Evolutionary conservation across 2,113 vertebrate genomes (phyloP).

Genomic region (Centropus unirufus): DNA sequence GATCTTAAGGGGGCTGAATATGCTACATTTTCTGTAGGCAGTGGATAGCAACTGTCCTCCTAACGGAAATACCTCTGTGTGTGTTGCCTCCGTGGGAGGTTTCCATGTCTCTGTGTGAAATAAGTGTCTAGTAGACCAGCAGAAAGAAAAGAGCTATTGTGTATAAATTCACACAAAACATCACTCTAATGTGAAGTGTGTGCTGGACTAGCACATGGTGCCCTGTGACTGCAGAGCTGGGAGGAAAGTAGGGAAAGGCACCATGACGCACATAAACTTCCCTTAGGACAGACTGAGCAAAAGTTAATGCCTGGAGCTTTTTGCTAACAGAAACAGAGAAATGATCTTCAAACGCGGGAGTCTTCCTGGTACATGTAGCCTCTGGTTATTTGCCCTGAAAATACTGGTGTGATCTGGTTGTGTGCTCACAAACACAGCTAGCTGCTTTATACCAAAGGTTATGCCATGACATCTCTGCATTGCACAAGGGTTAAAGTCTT

Average conservation of each 20-base stretch:
- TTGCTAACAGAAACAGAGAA: not conserved
- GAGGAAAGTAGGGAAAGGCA: not conserved
- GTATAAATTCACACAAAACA: not conserved
- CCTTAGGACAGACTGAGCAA: not conserved
- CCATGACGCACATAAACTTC: fast-evolving
- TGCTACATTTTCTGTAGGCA: not conserved
- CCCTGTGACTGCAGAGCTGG: not conserved
- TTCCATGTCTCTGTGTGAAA: not conserved
- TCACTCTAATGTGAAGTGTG: not conserved
- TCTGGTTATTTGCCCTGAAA: not conserved
- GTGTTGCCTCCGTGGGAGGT: not conserved
- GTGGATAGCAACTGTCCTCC: not conserved
- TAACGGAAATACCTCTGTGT: not conserved
- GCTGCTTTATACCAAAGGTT: fast-evolving
- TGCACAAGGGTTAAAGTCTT: not conserved
- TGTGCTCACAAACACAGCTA: not conserved
- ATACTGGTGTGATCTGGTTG: not conserved
- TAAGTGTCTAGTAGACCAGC: not conserved
- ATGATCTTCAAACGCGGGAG: not conserved
- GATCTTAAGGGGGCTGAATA: not conserved
- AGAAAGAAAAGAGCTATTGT: not conserved
- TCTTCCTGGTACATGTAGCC: not conserved
- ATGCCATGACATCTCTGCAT: not conserved
- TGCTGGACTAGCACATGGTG: not conserved
- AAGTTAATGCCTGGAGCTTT: not conserved